A percentile compares a stretch with the other conserved stretches of the same genome.
Evolutionary conservation across 2,797 vertebrate genomes (phyloP).

Genomic region (Cuniculus paca): DNA sequence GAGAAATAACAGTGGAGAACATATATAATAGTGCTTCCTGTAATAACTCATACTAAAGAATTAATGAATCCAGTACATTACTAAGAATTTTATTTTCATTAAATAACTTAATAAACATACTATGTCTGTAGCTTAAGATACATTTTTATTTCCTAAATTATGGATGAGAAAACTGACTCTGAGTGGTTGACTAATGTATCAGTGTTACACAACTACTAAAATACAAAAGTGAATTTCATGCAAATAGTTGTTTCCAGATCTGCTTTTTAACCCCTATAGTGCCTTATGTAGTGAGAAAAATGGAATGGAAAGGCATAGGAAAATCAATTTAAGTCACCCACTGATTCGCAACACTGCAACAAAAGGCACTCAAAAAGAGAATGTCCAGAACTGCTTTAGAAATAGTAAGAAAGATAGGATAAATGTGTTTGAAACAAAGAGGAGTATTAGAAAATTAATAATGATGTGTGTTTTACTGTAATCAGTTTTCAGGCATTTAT

Average conservation of each 20-base stretch:
- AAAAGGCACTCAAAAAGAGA: no score
- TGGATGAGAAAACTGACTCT: no score
- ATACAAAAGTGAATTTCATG: not conserved
- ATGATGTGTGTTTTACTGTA: not conserved
- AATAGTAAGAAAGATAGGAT: no score
- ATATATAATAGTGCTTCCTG: not conserved
- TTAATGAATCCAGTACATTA: not conserved
- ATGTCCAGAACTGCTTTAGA: no score
- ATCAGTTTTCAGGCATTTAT: not conserved
- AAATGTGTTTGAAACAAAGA: not conserved
- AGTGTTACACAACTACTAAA: not conserved
- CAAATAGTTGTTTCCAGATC: not conserved
- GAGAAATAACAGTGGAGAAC: not conserved
- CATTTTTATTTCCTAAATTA: no score
- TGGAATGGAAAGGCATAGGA: no score
- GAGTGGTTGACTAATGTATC: not conserved
- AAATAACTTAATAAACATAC: not conserved
- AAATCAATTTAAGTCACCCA: no score
- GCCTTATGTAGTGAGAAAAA: accelerated
- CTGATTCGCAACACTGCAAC: no score
- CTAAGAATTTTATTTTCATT: not conserved
- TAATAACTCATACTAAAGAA: not conserved
- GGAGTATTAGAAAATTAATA: not conserved
- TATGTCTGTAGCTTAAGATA: not conserved
- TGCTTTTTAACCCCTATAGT: not conserved